These are phyloP conservation scores for Antedon mediterranea DNA, from an alignment of 53 echinoderm and acorn worm species.

Conservation along the genomic window DNA sequence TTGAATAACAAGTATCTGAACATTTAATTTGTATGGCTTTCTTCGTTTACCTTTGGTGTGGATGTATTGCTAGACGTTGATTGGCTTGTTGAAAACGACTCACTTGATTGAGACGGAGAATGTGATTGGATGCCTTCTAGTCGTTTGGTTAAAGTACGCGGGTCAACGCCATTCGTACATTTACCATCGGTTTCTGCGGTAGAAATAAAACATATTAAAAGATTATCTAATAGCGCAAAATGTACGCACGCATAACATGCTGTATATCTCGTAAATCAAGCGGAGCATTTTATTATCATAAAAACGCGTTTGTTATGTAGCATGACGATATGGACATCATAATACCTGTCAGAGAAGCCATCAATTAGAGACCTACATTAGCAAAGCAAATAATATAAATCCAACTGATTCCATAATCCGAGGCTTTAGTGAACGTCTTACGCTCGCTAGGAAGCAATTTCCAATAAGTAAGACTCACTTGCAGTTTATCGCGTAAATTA, in stretches of 20 bases:
- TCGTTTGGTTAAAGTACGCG: constrained; percentile 43
- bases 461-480: no score
- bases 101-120: constrained; percentile 8
- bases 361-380: background rate
- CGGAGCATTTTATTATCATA: background rate
- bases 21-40: background rate
- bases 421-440: no score
- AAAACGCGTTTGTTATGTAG: background rate
- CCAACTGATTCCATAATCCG: background rate
- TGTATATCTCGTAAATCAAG: background rate
- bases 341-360: background rate
- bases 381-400: background rate
- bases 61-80: constrained; percentile 44
- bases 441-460: no score
- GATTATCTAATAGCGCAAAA: background rate
- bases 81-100: constrained; percentile 32
- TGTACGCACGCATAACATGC: background rate
- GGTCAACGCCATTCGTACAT: constrained; percentile 49
- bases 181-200: background rate
- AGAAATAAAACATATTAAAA: background rate
- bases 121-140: constrained; percentile 40
- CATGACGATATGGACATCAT: background rate
- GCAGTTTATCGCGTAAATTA: no score
- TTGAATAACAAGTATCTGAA: no score
- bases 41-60: constrained; percentile 37